These are phyloP conservation scores for Gari tellinella DNA, from an alignment of 2,888 invertebrate genomes.

Conservation along the genomic window DNA sequence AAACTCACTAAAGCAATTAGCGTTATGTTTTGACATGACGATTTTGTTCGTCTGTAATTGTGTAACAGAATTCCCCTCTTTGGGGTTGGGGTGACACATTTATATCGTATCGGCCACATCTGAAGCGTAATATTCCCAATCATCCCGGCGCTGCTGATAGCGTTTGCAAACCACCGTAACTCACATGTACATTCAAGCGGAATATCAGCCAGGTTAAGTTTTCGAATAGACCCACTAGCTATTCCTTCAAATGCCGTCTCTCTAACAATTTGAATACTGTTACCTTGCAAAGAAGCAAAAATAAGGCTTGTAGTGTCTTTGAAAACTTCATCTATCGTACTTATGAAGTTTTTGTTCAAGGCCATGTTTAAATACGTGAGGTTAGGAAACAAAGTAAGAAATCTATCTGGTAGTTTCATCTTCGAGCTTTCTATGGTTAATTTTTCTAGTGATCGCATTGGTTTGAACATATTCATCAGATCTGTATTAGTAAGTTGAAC, in stretches of 20 bases:
- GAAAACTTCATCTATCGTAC: background rate
- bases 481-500: background rate
- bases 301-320: background rate
- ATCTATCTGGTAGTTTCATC: background rate
- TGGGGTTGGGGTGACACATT: constrained; percentile 17
- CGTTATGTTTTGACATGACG: constrained; percentile 4
- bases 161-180: constrained; percentile 19
- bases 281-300: background rate
- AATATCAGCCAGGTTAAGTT: background rate
- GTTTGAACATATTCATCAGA: constrained; percentile 2
- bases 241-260: background rate
- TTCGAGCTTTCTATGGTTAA: background rate
- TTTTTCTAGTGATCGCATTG: background rate
- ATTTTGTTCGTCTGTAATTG: constrained; percentile 3
- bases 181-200: constrained; percentile 17
- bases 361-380: constrained; percentile 1
- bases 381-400: background rate
- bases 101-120: constrained; percentile 23
- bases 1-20: constrained; percentile 2
- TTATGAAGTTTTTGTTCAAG: background rate
- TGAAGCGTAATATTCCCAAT: constrained; percentile 11
- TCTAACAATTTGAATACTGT: constrained; percentile 4
- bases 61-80: constrained; percentile 4
- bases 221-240: background rate
- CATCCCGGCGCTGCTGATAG: background rate